Evolutionary conservation across 1,140 invertebrate species (phyloP).

Genomic region (Bombus turneri): DNA sequence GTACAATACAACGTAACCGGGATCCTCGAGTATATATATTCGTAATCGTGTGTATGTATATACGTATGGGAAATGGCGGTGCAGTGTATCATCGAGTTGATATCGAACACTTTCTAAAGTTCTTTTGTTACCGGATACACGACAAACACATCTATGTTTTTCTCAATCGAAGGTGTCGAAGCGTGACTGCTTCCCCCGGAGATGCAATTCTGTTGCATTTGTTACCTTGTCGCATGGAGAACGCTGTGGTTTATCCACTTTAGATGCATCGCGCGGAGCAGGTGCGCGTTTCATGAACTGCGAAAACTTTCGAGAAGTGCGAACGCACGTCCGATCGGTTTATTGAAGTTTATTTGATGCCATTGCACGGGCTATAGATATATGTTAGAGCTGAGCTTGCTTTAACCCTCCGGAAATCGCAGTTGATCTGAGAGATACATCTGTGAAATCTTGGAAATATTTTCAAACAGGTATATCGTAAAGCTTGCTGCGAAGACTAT

Average conservation of each 20-base stretch:
- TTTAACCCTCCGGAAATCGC: background rate
- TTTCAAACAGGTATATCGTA: background rate
- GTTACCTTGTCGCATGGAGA: constrained; percentile 37
- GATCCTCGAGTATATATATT: background rate
- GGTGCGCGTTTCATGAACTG: constrained; percentile 27
- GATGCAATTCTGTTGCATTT: constrained; percentile 55
- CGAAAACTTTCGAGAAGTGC: constrained; percentile 12
- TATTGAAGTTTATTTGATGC: constrained; percentile 23
- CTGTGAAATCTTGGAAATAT: background rate
- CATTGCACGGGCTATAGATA: background rate
- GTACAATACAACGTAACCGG: background rate
- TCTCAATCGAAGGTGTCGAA: background rate
- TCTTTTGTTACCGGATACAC: background rate
- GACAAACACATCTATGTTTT: background rate
- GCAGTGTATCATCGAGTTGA: background rate
- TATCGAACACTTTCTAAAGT: constrained; percentile 7
- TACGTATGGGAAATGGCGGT: background rate
- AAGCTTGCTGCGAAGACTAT: too few species aligned
- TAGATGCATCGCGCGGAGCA: constrained; percentile 38
- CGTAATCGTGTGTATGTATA: background rate
- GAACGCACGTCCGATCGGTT: constrained; percentile 19
- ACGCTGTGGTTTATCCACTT: constrained; percentile 29
- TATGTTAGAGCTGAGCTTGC: background rate
- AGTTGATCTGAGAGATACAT: background rate
- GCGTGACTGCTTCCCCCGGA: background rate